Base-by-base conservation (phyloP, 2,888 invertebrate species). In the Stenolophus ochropezus region DNA sequence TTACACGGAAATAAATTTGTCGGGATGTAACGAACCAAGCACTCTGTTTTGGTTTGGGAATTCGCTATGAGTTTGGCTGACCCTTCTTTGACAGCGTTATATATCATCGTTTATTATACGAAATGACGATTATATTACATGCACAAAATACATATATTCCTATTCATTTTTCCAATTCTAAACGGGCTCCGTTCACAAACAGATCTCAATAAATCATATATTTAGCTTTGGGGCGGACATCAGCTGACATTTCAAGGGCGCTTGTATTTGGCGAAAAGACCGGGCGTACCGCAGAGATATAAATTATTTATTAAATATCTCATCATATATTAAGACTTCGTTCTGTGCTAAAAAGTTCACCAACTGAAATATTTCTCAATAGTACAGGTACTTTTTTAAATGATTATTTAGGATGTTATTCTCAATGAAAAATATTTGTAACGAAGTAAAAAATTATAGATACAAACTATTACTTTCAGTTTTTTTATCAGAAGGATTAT, bases 1-100 rank as follows among this genome's bases (percentile, higher is more conserved):
- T 33, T 27, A 69, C 16, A 18, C 5, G 65, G 33, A 69, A 69
- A 69, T 69, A 69, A 69, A 69, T 69, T 33, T 69, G 18, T 69
- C 65, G 27, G 16, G 65, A 69, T 69, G 27, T 18, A 69, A 2
- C 33, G 8, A 42, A 42, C 27, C 27, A 16, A 33, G 33, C 11
- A 23, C 18, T 69, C 33, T 33, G 18, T n/a, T 16, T 18, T 69
- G 27, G 65, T 6, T 33, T 33, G 65, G 65, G 33, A 69, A 69
- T 69, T 69, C 27, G 16, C 14, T 16, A 27, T 27, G 33, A 33
- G 16, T 65, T 33, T 65, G 65, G 33, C n/a, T 16, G 21, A 8
- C 16, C 33, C 33, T 2, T n/a, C 11, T 61, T 20, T 25, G 23
- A n/a, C 25, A 23, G 25, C 18, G 5, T 16, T 51, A 51, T 16